Conservation (phyloP, 2,888 invertebrate genomes). For the Pinctada fucata region DNA sequence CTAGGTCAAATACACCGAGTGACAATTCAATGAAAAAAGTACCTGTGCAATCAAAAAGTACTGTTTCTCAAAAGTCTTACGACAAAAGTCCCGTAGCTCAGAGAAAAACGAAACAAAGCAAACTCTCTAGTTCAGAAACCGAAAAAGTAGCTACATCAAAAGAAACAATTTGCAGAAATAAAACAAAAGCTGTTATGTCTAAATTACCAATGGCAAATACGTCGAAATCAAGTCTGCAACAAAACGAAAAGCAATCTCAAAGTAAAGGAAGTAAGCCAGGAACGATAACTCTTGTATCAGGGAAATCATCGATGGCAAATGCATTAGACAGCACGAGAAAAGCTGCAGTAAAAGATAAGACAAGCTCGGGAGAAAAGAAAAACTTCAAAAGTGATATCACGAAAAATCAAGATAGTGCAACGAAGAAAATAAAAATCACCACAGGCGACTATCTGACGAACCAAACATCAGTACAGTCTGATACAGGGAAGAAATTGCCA, state of each 20-base stretch:
- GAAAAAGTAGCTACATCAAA: no score
- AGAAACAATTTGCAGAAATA: not conserved
- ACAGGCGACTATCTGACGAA: not conserved
- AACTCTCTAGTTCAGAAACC: not conserved
- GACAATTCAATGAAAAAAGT: not conserved
- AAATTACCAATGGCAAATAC: not conserved
- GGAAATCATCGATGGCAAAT: not conserved
- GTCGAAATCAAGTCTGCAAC: not conserved
- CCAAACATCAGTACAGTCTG: not conserved
- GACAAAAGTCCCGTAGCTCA: slow-evolving; percentile 9
- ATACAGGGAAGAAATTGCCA: slow-evolving; percentile 3
- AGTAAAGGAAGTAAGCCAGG: not conserved
- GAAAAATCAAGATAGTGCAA: not conserved
- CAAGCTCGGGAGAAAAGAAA: not conserved
- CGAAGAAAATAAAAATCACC: not conserved
- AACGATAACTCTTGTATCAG: not conserved
- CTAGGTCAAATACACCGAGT: slow-evolving; percentile 6
- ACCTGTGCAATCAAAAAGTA: slow-evolving; percentile 1
- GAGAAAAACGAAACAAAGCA: not conserved
- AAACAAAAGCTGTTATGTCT: not conserved
- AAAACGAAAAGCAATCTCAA: not conserved
- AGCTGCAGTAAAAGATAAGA: not conserved
- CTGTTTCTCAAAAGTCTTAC: not conserved
- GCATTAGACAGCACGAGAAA: not conserved
- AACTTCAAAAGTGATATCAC: not conserved